Conservation (phyloP, 2,888 invertebrate species). For the Drosophila colorata region DNA sequence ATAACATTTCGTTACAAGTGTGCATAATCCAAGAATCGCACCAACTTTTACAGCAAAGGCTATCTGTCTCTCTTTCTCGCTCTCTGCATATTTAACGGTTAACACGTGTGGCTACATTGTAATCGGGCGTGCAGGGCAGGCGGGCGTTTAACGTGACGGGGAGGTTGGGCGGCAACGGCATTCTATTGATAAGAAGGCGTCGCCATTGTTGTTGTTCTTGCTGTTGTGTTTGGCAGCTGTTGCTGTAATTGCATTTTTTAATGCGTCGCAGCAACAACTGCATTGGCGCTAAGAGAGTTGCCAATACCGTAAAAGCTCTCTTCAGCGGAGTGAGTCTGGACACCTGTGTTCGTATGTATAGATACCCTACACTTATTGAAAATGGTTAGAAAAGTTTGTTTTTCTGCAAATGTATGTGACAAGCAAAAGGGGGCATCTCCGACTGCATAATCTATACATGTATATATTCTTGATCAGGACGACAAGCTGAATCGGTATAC, state of each 20-base stretch:
- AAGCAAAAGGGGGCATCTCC: no score
- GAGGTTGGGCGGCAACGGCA: constrained; percentile 16
- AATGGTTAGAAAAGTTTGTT: no score
- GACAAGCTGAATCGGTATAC: no score
- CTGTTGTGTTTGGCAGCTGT: constrained; percentile 37
- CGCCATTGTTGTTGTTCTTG: constrained; percentile 4
- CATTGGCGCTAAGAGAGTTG: not conserved
- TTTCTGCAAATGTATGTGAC: no score
- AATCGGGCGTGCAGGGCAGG: constrained; percentile 16
- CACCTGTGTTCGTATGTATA: no score
- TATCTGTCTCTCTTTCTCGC: not conserved
- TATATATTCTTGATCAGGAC: no score
- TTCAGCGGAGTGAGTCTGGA: not conserved
- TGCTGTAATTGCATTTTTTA: constrained; percentile 51
- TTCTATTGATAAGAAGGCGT: constrained; percentile 53
- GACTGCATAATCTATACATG: no score
- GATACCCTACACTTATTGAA: no score
- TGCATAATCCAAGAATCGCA: constrained; percentile 21
- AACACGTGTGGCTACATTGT: constrained; percentile 74
- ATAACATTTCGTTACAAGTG: constrained; percentile 15
- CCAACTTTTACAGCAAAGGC: constrained; percentile 8
- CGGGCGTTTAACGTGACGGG: constrained; percentile 1
- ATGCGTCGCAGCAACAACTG: constrained; percentile 43
- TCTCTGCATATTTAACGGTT: constrained; percentile 55
- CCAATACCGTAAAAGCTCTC: not conserved